Percentiles rank a stretch among this genome's conserved stretches.
Conservation (phyloP, 2,888 invertebrate species). For the Drosophila neutralis region DNA sequence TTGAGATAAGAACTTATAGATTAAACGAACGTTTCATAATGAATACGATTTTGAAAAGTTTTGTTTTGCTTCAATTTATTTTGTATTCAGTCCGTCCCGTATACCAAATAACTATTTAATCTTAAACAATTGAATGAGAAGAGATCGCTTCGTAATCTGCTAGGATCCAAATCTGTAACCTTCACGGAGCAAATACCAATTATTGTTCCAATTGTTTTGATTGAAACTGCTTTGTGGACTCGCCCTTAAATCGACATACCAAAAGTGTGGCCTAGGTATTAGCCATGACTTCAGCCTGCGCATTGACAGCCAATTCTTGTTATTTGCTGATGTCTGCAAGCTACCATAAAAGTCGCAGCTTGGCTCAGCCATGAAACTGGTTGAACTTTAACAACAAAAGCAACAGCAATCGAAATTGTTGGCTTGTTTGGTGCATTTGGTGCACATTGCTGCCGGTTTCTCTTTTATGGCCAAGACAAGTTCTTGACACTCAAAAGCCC, state of each 20-base stretch:
- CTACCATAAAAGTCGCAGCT: conserved; percentile 66
- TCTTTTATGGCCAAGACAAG: conserved; percentile 79
- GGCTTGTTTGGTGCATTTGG: conserved; percentile 66
- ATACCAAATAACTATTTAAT: not conserved
- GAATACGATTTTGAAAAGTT: not conserved
- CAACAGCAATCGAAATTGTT: conserved; percentile 42
- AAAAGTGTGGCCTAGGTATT: conserved; percentile 47
- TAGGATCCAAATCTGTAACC: not conserved
- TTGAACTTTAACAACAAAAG: conserved; percentile 57
- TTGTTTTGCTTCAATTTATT: not conserved
- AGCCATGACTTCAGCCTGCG: conserved; percentile 64
- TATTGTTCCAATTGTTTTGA: not conserved
- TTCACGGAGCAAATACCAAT: not conserved
- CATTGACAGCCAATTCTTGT: conserved; percentile 63
- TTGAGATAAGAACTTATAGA: not conserved
- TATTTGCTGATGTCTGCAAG: conserved; percentile 75
- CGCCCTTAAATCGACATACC: conserved; percentile 25
- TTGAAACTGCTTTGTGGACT: not conserved
- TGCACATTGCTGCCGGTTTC: conserved; percentile 79
- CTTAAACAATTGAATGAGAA: not conserved
- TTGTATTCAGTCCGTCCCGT: not conserved
- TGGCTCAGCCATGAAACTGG: conserved; percentile 56
- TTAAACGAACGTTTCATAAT: not conserved
- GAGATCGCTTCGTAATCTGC: not conserved
- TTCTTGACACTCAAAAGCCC: conserved; percentile 78